Base-by-base conservation (phyloP, 2,113 vertebrate species). In the Pycnonotus jocosus region DNA sequence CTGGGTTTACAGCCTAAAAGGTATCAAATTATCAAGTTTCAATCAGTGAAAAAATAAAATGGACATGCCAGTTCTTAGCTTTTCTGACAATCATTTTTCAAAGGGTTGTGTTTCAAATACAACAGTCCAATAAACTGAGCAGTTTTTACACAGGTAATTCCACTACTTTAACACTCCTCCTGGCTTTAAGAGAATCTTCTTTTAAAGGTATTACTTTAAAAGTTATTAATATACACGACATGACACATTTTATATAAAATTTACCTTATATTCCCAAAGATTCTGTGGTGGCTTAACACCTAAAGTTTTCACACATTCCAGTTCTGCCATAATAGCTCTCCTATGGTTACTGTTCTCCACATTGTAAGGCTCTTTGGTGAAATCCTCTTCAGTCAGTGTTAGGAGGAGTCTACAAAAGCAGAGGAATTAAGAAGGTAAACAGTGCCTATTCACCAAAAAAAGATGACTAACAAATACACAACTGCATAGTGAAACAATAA, bases 221-320 rank as follows among this genome's bases (percentile, higher is more conserved):
- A 92, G 57, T 30, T 68, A 24, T 71, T 74, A 60, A 44, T 64
- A 51, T 53, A 47, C 47, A 62, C 47, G 11, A 79, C 18, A 76
- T 47, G 14, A 77, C 25, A 86, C 28, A 40, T 8, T 80, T 70
- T 1, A 56, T 57, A 50, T 50, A 72, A 56, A 27, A 38, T 54
- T 96, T 91, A 99, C 99, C 98, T 99, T 99, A 91, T 99, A 99
- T 92, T 99, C 99, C 99, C 99, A 99, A 69, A 99, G 98, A 95
- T 99, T 99, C 81, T 98, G 99, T 1, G 99, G 98, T 25, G 99
- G 98, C 96, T 99, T 99, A 69, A 98, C 97, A 0, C 99, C 98
- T 58, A 99, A 98, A 23, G 97, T 74, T 97, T 98, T 99, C 83
- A 99, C 98, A 38, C 97, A 96, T 58, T 99, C 98, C 92, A 99